phyloP scores from a whole-genome alignment of 2,797 vertebrate species.

The Enteromius unitaeniatus region DNA sequence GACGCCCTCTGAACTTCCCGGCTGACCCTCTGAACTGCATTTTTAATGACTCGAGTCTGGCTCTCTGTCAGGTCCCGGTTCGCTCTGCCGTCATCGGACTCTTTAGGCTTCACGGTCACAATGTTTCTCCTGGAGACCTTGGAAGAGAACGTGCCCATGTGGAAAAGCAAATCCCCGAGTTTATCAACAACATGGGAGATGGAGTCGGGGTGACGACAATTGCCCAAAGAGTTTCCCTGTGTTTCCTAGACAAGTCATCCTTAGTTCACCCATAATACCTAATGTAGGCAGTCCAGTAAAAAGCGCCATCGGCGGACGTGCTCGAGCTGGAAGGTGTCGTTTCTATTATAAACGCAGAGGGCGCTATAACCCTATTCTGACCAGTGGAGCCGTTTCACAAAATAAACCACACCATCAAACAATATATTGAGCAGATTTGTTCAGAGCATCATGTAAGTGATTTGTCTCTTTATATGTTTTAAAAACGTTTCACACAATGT shows the following conservation, averaged over 20 bases:
- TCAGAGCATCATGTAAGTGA: not conserved
- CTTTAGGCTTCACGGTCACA: conserved; percentile 57
- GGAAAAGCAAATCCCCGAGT: conserved; percentile 43
- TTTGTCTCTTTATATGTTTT: not conserved
- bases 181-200: conserved; percentile 46
- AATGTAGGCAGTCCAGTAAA: not conserved
- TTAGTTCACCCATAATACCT: not conserved
- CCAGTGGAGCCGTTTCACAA: not conserved
- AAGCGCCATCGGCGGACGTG: not conserved
- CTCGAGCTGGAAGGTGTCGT: not conserved
- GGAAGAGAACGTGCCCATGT: conserved; percentile 68
- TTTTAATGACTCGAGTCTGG: conserved; percentile 50
- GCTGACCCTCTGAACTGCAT: conserved; percentile 56
- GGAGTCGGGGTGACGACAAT: not conserved
- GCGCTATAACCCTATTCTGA: conserved; percentile 20
- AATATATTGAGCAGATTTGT: not conserved
- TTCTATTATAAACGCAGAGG: conserved; percentile 14
- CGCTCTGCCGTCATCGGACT: conserved; percentile 31
- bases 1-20: conserved; percentile 53
- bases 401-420: not conserved
- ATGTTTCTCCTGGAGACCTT: conserved; percentile 61
- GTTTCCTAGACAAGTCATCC: not conserved
- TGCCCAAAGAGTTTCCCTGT: not conserved
- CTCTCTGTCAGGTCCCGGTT: conserved; percentile 28
- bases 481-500: not conserved